Evolutionary conservation across 2,113 vertebrate species (phyloP).

Genomic region (Macheiramphus alcinus): DNA sequence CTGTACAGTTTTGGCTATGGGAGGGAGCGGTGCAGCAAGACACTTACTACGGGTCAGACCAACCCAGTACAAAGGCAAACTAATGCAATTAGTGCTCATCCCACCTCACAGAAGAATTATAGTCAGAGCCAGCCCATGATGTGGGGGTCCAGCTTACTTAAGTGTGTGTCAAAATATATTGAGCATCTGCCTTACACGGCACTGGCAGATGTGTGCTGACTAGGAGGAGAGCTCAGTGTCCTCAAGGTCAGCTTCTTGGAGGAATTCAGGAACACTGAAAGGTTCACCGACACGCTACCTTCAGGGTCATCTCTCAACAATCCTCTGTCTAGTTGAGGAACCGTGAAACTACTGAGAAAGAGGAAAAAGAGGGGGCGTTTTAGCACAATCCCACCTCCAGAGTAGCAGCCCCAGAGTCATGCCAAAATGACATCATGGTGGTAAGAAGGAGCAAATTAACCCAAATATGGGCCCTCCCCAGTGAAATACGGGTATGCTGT

Average conservation of each 20-base stretch:
- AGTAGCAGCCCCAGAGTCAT: neutral
- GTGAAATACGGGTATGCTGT: accelerated
- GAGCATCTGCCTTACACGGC: accelerated
- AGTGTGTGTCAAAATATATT: neutral
- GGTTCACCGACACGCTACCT: neutral
- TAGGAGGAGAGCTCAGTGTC: neutral
- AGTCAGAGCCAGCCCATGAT: neutral
- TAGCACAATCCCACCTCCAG: neutral
- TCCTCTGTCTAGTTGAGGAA: neutral
- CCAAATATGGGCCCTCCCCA: neutral
- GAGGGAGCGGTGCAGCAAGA: neutral
- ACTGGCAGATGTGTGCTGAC: too few species aligned
- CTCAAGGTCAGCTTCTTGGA: neutral
- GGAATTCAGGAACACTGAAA: neutral
- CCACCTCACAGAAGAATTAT: neutral
- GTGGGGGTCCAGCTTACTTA: neutral
- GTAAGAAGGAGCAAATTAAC: neutral
- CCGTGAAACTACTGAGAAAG: neutral
- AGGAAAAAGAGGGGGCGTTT: neutral
- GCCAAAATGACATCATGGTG: neutral
- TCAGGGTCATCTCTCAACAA: neutral
- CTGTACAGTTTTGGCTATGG: neutral
- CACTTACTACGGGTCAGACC: neutral
- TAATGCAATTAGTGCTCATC: neutral
- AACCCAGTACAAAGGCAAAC: neutral